Evolutionary conservation across 2,888 invertebrate genomes (phyloP), one percentile per base, ranked within the genome.

Genomic region (Mesopsocus fuscifrons): DNA sequence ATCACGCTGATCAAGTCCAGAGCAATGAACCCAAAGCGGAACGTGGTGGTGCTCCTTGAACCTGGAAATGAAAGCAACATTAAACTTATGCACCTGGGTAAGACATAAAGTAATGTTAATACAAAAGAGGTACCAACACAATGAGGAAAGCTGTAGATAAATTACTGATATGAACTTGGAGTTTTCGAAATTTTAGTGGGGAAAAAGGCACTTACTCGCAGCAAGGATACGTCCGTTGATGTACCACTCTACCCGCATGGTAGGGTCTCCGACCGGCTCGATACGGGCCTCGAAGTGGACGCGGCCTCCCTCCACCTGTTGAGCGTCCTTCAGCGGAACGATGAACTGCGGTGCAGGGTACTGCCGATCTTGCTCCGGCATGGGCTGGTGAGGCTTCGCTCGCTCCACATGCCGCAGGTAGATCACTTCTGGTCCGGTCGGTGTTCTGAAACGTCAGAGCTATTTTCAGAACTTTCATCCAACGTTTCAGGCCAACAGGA

Each of bases 241-340:
- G 59, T 78, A 87, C 94, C 94, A 97, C 66, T 94, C 91, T 53
- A 95, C 85, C 57, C 78, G 78, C 88, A 95, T 88, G 41, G 81
- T 82, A 49, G 94, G 91, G 65, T 97, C 95, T 52, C 92, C 92
- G 57, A 92, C 85, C 52, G 95, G 95, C 65, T 88, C 85, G 64
- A 95, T 84, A 63, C 91, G 81, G 59, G 92, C 94, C 68, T 97
- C 95, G 69, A 97, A 91, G 68, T 94, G 91, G 56, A 89, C 78
- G 59, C 85, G 77, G 57, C 87, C 49, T 62, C 92, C 88, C 66
- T 94, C 94, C 57, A 77, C 71, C 60, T 85, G 79, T 52, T 77
- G 68, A 50, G 79, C 69, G 65, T 87, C 82, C 55, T 74, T 73
- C 52, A 91, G 67, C 53, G 88, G 88, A 63, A 88, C 77, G 57